These are phyloP conservation scores for Macropus fuliginosus DNA, from an alignment of 2,797 vertebrate species.

Conservation along the genomic window DNA sequence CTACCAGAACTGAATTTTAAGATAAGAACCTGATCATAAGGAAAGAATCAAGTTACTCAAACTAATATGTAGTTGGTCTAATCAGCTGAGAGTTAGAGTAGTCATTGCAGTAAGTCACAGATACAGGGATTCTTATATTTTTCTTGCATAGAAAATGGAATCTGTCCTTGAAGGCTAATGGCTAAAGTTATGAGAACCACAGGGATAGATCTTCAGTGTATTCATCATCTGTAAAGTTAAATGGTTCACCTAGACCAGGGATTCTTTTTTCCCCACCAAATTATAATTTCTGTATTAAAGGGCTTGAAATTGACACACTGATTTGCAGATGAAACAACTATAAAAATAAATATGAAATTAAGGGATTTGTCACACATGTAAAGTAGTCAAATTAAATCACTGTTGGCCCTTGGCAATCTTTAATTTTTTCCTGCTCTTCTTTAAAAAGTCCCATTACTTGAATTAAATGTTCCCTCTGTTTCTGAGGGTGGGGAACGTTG, in stretches of 20 bases:
- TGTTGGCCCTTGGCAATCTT: slow-evolving; percentile 13
- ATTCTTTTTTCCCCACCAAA: slow-evolving; percentile 3
- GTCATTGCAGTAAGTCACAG: background rate
- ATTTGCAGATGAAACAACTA: slow-evolving; percentile 54
- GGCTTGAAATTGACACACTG: slow-evolving; percentile 37
- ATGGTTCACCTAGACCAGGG: background rate
- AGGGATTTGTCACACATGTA: slow-evolving; percentile 34
- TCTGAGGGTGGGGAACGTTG: slow-evolving; percentile 54
- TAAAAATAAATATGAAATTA: slow-evolving; percentile 38
- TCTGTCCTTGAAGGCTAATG: background rate
- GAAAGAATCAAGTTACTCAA: too few species aligned
- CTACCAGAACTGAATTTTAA: background rate
- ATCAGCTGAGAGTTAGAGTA: background rate
- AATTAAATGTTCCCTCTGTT: slow-evolving; percentile 66
- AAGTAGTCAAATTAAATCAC: background rate
- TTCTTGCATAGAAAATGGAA: background rate
- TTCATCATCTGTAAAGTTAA: background rate
- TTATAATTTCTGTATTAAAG: slow-evolving; percentile 67
- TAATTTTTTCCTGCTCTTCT: slow-evolving; percentile 29
- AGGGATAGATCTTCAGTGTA: background rate
- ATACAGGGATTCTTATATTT: background rate
- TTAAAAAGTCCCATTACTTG: slow-evolving; percentile 13
- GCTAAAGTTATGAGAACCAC: background rate
- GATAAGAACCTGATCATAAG: background rate
- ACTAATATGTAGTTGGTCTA: background rate